Conservation (phyloP, 2,888 invertebrate genomes). For the Caenorhabditis imperialis region DNA sequence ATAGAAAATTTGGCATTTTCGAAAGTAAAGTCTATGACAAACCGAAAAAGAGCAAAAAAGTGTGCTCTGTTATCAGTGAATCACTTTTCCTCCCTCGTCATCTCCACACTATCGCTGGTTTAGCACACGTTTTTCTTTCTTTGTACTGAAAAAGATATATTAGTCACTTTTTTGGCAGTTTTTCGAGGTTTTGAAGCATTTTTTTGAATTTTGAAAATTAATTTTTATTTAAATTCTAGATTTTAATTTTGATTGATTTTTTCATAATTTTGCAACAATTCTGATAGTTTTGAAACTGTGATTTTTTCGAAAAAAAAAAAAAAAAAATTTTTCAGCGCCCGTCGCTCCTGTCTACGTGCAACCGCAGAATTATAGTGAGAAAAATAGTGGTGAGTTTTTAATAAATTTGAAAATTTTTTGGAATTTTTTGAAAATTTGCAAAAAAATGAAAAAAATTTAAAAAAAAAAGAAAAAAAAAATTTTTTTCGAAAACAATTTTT, state of each 20-base stretch:
- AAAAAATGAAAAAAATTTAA: not conserved
- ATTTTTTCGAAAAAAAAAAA: not conserved
- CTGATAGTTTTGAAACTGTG: no score
- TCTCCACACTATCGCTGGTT: not conserved
- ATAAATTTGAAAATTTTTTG: not conserved
- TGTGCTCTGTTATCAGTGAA: slow-evolving; percentile 26
- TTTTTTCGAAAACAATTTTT: not conserved
- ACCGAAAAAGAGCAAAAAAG: no score
- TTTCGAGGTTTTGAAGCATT: not conserved
- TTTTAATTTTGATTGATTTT: not conserved
- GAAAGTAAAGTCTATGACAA: no score
- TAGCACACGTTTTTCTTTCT: slow-evolving; percentile 13
- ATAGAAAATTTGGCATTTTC: no score
- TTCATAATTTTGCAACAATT: not conserved
- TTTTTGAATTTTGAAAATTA: not conserved
- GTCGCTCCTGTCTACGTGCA: slow-evolving; percentile 39
- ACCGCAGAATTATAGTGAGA: slow-evolving; percentile 36
- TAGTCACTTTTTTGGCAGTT: slow-evolving; percentile 17
- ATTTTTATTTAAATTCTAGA: not conserved
- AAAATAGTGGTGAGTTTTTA: slow-evolving; percentile 28
- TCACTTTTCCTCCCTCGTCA: slow-evolving; percentile 15
- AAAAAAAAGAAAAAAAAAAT: not conserved
- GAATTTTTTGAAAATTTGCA: not conserved
- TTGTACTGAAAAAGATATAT: slow-evolving; percentile 7
- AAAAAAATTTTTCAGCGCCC: slow-evolving; percentile 38